Base-by-base conservation (phyloP, 2,797 vertebrate species). In the Onychomys torridus region DNA sequence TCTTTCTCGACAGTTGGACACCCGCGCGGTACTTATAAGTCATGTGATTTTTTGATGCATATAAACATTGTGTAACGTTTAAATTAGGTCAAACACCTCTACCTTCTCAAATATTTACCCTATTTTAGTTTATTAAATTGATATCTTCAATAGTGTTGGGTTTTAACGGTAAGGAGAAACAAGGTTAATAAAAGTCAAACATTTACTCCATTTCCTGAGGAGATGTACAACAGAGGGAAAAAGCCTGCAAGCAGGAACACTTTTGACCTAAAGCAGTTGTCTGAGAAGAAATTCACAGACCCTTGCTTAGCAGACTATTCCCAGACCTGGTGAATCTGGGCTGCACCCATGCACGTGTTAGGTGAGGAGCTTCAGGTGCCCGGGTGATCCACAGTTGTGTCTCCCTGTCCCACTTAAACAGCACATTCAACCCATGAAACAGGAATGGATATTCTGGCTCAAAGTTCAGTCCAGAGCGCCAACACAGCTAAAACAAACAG, bases 401-500 rank as follows among this genome's bases (percentile, higher is more conserved):
- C 89, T 61, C 37, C 32, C 59, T 13, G 43, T 29, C 40, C 78
- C 40, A 43, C 83, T 65, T 76, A 46, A 71, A 59, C 32, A 40
- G 34, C 6, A 75, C 67, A 55, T 90, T n/a, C 71, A 90, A 55
- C 94, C 86, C 87, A 69, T 0, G n/a, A 25, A 76, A 69, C 40
- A 52, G 93, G 94, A 96, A 94, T 29, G 86, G 79, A 67, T 90
- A 11, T 46, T 84, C 59, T n/a, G 77, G 76, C 89, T 94, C 95
- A 63, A 97, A 96, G 96, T 91, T 96, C 90, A 94, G 83, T 25
- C 79, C 84, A 77, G 94, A 65, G 61, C 27, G 25, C 90, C 90
- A 65, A 34, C n/a, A 65, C 49, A 79, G 71, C 37, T 71, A 88
- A 96, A 93, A 90, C 78, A 96, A 96, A 95, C 29, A 96, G 85